Conservation (phyloP, 2,888 invertebrate genomes). For the Poecilobothrus nobilitatus region DNA sequence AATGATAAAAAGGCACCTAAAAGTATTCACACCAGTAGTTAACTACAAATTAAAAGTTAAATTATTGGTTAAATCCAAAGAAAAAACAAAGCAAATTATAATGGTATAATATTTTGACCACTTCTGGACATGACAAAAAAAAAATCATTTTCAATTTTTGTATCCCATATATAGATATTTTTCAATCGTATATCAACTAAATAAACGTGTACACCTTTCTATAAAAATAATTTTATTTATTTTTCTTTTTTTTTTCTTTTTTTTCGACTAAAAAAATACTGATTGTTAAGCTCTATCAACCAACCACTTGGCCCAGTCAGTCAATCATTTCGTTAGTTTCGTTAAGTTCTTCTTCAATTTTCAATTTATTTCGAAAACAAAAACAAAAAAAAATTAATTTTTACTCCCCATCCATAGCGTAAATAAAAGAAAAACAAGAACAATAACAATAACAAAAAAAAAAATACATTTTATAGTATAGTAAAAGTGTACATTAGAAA, state of each 20-base stretch:
- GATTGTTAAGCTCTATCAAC: slow-evolving; percentile 10
- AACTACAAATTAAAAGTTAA: too few species aligned
- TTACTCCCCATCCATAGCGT: slow-evolving; percentile 1
- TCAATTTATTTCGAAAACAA: not conserved
- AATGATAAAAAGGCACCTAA: too few species aligned
- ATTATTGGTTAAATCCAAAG: too few species aligned
- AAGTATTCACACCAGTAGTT: too few species aligned
- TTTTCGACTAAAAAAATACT: not conserved
- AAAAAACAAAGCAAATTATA: too few species aligned
- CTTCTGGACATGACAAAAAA: too few species aligned
- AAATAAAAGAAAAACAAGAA: not conserved
- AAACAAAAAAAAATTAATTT: not conserved
- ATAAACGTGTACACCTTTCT: too few species aligned
- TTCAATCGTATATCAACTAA: too few species aligned
- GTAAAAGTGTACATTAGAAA: not conserved
- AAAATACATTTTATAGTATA: not conserved
- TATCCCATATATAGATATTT: too few species aligned
- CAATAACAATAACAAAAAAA: not conserved
- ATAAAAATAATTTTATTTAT: not conserved
- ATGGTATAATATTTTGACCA: too few species aligned
- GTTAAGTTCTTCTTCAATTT: not conserved
- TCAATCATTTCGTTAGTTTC: slow-evolving; percentile 6
- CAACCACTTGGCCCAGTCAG: slow-evolving; percentile 13
- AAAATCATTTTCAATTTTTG: too few species aligned
- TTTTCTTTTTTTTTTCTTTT: slow-evolving; percentile 4